Evolutionary conservation across 2,113 vertebrate genomes (phyloP).

Genomic region (Oreochromis aureus): DNA sequence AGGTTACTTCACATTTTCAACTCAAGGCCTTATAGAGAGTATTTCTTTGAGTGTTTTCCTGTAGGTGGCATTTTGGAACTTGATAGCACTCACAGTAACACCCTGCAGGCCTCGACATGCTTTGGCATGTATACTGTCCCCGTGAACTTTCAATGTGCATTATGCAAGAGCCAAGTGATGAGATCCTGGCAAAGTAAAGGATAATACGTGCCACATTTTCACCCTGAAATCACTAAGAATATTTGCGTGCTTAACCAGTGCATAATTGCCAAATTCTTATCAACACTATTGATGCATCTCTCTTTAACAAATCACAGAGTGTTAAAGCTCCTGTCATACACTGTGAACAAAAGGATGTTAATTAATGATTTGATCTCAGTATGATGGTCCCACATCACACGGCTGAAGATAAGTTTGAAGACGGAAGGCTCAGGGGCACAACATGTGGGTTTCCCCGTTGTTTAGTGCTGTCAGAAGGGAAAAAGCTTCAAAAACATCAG

Average conservation of each 20-base stretch:
- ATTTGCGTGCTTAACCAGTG: neutral
- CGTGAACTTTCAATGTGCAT: conserved; percentile 40
- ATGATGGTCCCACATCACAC: conserved; percentile 59
- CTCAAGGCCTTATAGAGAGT: neutral
- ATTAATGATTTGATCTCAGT: conserved; percentile 59
- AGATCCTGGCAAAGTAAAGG: conserved; percentile 18
- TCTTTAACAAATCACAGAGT: neutral
- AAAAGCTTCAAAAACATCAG: conserved; percentile 48
- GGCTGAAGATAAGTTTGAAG: conserved; percentile 35
- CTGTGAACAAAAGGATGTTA: conserved; percentile 51
- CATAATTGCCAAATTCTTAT: neutral
- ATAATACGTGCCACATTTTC: neutral
- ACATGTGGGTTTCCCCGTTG: conserved; percentile 59
- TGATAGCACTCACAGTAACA: conserved; percentile 24
- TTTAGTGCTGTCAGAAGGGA: conserved; percentile 30
- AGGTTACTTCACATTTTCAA: conserved; percentile 36
- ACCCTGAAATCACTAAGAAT: neutral
- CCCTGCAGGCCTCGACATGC: conserved; percentile 47
- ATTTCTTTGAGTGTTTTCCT: neutral
- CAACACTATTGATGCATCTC: neutral
- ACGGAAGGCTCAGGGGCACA: conserved; percentile 53
- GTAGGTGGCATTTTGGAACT: conserved; percentile 49
- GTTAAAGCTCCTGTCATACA: neutral
- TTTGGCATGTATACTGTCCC: conserved; percentile 21
- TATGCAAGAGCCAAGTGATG: conserved; percentile 44